A percentile compares a stretch with the other conserved stretches of the same genome.
Evolutionary conservation across 2,113 vertebrate species (phyloP).

Genomic region (Aphyosemion australe): DNA sequence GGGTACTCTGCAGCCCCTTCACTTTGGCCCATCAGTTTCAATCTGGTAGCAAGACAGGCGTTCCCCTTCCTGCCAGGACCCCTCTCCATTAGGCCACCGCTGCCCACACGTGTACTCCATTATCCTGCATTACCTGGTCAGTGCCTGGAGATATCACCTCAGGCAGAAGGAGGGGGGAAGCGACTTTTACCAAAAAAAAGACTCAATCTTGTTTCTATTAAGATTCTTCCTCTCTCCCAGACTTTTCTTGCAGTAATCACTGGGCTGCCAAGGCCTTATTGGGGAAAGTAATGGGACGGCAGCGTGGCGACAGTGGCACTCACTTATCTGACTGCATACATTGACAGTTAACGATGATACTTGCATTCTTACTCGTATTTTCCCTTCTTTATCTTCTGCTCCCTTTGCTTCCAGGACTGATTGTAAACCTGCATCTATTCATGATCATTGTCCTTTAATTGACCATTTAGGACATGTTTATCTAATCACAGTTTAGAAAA

Average conservation of each 20-base stretch:
- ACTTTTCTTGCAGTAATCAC: constrained; percentile 63
- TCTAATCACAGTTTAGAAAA: background rate
- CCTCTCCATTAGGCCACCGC: constrained; percentile 69
- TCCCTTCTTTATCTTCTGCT: constrained; percentile 23
- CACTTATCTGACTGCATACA: constrained; percentile 47
- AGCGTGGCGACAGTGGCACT: constrained; percentile 40
- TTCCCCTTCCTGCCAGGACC: constrained; percentile 57
- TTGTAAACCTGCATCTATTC: background rate
- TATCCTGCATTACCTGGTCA: constrained; percentile 68
- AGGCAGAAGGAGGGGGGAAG: constrained; percentile 1
- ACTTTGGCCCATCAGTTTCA: constrained; percentile 78
- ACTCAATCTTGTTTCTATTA: constrained; percentile 63
- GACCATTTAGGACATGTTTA: background rate
- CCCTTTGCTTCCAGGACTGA: background rate
- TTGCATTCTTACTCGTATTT: background rate
- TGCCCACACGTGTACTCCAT: constrained; percentile 73
- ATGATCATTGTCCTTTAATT: background rate
- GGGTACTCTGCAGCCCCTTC: constrained; percentile 47
- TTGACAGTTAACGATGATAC: constrained; percentile 40
- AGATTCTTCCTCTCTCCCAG: constrained; percentile 42
- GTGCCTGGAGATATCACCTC: constrained; percentile 43
- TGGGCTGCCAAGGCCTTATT: constrained; percentile 68
- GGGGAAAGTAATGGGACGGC: constrained; percentile 67
- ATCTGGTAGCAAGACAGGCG: constrained; percentile 74
- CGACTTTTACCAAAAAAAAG: constrained; percentile 5